Conservation (phyloP, 2,888 invertebrate genomes). For the Tillus elongatus region DNA sequence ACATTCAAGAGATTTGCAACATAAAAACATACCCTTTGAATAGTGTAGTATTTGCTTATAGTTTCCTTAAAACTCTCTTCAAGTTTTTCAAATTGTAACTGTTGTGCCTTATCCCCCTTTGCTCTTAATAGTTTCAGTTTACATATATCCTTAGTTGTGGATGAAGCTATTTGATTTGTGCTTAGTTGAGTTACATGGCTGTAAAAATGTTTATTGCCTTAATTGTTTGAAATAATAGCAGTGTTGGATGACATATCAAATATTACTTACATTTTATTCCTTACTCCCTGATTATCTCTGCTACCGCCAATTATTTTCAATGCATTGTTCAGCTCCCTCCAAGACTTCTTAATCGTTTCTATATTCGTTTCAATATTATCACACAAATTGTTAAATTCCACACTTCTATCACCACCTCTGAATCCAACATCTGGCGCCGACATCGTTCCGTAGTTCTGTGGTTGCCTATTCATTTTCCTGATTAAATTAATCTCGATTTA, state of each 20-base stretch:
- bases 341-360: conserved; percentile 65
- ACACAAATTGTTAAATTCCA: conserved; percentile 68
- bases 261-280: conserved; percentile 53
- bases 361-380: conserved; percentile 77
- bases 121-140: conserved; percentile 61
- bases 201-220: conserved; percentile 24
- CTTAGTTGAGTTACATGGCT: conserved; percentile 67
- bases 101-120: conserved; percentile 68
- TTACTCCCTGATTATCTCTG: conserved; percentile 59
- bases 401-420: conserved; percentile 59
- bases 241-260: too few relatives aligned
- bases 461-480: conserved; percentile 25
- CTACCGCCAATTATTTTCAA: conserved; percentile 66
- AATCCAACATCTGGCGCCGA: conserved; percentile 55
- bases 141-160: conserved; percentile 64
- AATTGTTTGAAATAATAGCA: too few relatives aligned
- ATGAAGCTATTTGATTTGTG: conserved; percentile 64
- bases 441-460: conserved; percentile 38
- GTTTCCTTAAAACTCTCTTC: conserved; percentile 75
- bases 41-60: conserved; percentile 61
- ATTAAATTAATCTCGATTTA: conserved; percentile 8
- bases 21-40: conserved; percentile 71
- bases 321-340: conserved; percentile 62
- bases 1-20: too few relatives aligned
- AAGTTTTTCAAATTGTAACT: conserved; percentile 73